Evolutionary conservation across 2,113 vertebrate species (phyloP), one percentile per base, ranked within the genome.

Genomic region (Chaetops frenatus): DNA sequence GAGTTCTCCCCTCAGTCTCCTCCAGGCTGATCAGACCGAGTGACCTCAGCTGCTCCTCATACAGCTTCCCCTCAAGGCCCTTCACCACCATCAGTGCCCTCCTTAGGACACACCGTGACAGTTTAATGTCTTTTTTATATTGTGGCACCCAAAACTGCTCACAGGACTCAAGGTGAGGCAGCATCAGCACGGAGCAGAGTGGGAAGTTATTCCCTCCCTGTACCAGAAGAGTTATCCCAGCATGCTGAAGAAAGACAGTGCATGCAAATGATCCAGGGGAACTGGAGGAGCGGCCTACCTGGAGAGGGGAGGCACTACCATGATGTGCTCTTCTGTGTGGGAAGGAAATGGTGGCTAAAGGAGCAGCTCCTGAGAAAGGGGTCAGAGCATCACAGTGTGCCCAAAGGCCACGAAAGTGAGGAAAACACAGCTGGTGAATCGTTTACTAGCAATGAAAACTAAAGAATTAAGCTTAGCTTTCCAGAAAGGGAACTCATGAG

Each of bases 401-500:
- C 40, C 72, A 54, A 10, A 13, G 7, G 19, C 38, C 28, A 11
- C 1, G 0, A 7, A 60, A 45, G 28, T 16, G 27, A 25, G 51
- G 2, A 12, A 27, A 61, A 69, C 35, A 35, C 29, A 78, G 15
- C 31, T 57, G 24, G 8, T 7, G 15, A 42, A 45, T 44, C 0
- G 0, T 31, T 64, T 72, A 4, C 17, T 7, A 1, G n/a, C 10
- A 45, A 23, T 40, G 45, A 48, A 86, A 47, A 65, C 11, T 29
- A 33, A n/a, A 47, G 8, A 33, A 54, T 47, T n/a, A 54, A 38
- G 33, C 57, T 42, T 48, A 24, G n/a, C 27, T 60, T 64, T 36
- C 24, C 1, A 0, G 29, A 29, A 47, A 61, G 36, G 25, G 15
- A 48, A 2, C 29, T 76, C 40, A 6, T 0, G 0, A 23, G 9